Conservation (phyloP, 1,140 invertebrate genomes). For the Neodiprion virginianus region DNA sequence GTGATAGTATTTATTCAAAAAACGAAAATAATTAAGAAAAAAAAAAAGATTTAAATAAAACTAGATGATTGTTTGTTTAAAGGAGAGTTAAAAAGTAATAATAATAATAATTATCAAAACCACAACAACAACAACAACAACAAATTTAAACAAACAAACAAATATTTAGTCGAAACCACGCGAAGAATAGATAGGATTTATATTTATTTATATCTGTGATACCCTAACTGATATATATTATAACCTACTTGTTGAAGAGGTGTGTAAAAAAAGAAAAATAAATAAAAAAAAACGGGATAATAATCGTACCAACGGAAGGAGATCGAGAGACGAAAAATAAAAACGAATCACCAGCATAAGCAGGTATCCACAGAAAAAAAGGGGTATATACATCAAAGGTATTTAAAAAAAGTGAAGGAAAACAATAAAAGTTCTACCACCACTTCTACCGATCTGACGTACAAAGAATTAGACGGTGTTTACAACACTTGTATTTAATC, state of each 20-base stretch:
- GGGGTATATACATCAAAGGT: too few relatives aligned
- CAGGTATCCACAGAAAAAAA: not conserved
- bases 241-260: not conserved
- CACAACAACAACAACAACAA: not conserved
- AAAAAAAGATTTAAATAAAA: conserved; percentile 8
- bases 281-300: conserved; percentile 23
- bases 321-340: conserved; percentile 7
- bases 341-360: not conserved
- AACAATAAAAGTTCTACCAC: too few relatives aligned
- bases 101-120: not conserved
- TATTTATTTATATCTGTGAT: conserved; percentile 47
- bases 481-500: conserved; percentile 49
- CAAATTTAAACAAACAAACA: conserved; percentile 4
- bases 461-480: too few relatives aligned
- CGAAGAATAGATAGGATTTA: conserved; percentile 44
- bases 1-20: conserved; percentile 60
- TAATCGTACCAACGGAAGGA: conserved; percentile 8
- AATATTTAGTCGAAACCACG: conserved; percentile 11
- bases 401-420: too few relatives aligned
- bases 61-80: not conserved
- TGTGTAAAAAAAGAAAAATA: conserved; percentile 1
- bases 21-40: conserved; percentile 29
- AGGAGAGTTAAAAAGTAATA: conserved; percentile 19
- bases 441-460: not conserved
- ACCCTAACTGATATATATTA: conserved; percentile 41